Percentiles rank a stretch among this genome's conserved stretches.
These are phyloP conservation scores for Balearica regulorum DNA, from an alignment of 2,797 vertebrate genomes.

Conservation along the genomic window DNA sequence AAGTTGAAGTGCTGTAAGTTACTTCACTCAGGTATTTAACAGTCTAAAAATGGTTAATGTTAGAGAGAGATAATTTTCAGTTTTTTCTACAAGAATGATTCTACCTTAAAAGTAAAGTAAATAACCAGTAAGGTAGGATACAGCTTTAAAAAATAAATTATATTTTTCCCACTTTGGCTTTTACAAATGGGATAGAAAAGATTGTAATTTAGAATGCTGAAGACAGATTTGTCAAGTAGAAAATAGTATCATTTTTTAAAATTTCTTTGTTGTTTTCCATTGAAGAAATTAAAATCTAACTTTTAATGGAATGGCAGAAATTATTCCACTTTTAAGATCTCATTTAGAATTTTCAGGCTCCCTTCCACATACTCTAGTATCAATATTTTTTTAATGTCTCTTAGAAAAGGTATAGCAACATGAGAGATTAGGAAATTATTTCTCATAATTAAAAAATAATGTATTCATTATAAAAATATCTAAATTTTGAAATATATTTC, in stretches of 20 bases:
- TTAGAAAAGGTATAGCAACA: not conserved
- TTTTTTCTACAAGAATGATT: not conserved
- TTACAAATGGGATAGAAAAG: not conserved
- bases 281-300: not conserved
- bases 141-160: not conserved
- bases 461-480: not conserved
- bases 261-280: not conserved
- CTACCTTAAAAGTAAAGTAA: not conserved
- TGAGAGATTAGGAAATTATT: not conserved
- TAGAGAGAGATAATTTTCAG: not conserved
- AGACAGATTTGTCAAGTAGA: not conserved
- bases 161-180: not conserved
- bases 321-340: not conserved
- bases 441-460: not conserved
- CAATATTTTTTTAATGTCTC: not conserved
- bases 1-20: not conserved
- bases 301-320: not conserved
- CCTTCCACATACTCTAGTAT: not conserved
- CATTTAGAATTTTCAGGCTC: not conserved
- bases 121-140: not conserved
- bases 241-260: not conserved
- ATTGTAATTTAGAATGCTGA: not conserved
- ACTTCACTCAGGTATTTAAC: not conserved
- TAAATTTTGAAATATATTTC: not conserved
- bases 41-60: not conserved